Evolutionary conservation across 35 echinoderm and acorn worm species (phyloP).

Genomic region (Heliocidaris tuberculata): DNA sequence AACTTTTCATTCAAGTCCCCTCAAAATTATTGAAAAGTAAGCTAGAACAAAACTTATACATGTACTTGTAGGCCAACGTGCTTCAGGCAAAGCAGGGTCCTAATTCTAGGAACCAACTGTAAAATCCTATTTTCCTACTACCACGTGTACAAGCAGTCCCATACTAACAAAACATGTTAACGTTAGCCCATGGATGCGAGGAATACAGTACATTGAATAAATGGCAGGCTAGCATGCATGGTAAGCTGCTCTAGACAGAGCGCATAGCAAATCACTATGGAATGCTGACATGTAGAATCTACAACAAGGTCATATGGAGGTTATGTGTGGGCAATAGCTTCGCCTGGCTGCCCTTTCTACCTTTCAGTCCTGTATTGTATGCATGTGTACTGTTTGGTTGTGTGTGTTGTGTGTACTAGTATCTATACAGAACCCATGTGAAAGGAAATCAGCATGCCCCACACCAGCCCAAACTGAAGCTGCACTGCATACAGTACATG

Average conservation of each 20-base stretch:
- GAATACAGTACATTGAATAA: not conserved
- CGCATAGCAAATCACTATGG: conserved; percentile 40
- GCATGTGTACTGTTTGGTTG: not conserved
- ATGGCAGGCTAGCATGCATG: not conserved
- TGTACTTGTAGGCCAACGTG: not conserved
- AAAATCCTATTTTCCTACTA: not conserved
- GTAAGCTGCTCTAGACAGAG: not conserved
- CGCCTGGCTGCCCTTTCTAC: conserved; percentile 44
- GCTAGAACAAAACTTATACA: not conserved
- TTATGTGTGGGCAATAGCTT: conserved; percentile 54
- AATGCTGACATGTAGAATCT: conserved; percentile 46
- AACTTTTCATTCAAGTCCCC: too few species aligned
- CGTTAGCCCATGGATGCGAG: not conserved
- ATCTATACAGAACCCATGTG: not conserved
- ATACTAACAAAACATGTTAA: not conserved
- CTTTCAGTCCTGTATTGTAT: not conserved
- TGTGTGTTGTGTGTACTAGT: not conserved
- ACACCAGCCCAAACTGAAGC: not conserved
- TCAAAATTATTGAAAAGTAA: not conserved
- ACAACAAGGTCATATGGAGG: conserved; percentile 37
- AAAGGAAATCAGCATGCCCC: conserved; percentile 24
- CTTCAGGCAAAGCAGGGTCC: not conserved
- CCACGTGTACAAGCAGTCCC: not conserved
- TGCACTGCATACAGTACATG: not conserved
- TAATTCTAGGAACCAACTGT: not conserved